phyloP scores from a whole-genome alignment of 2,113 vertebrate species.

The Okapia johnstoni region DNA sequence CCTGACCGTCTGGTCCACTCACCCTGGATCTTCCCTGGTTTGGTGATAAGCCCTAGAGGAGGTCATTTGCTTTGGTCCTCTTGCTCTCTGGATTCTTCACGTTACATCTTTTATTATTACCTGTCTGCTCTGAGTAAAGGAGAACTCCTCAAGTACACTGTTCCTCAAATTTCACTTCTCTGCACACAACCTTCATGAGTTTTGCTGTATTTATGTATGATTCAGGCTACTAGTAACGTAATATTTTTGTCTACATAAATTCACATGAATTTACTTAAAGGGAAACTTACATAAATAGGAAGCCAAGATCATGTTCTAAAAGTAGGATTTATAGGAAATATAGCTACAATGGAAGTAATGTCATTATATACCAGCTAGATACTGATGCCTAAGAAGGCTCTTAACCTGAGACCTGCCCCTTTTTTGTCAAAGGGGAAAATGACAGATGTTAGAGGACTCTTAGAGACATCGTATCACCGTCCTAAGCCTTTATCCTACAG shows the following conservation, averaged over 20 bases:
- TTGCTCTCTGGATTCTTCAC: background rate
- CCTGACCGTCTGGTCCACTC: background rate
- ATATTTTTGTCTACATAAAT: background rate
- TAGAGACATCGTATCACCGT: rapidly evolving
- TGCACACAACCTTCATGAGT: background rate
- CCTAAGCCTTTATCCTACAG: background rate
- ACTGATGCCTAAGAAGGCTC: background rate
- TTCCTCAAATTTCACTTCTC: background rate
- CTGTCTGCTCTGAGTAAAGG: background rate
- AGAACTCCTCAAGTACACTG: background rate
- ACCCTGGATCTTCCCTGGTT: background rate
- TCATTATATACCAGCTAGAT: background rate
- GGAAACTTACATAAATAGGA: background rate
- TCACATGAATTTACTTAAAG: background rate
- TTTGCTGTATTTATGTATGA: background rate
- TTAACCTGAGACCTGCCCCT: background rate
- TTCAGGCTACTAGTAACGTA: background rate
- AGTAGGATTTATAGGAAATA: background rate
- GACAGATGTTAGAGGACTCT: background rate
- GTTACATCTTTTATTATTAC: background rate
- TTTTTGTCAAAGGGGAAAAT: background rate
- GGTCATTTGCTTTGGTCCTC: background rate
- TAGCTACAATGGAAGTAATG: background rate
- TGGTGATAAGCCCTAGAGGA: background rate
- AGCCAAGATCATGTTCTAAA: background rate